These are phyloP conservation scores for Percopsis transmontana DNA, from an alignment of 2,113 vertebrate genomes.

Conservation along the genomic window DNA sequence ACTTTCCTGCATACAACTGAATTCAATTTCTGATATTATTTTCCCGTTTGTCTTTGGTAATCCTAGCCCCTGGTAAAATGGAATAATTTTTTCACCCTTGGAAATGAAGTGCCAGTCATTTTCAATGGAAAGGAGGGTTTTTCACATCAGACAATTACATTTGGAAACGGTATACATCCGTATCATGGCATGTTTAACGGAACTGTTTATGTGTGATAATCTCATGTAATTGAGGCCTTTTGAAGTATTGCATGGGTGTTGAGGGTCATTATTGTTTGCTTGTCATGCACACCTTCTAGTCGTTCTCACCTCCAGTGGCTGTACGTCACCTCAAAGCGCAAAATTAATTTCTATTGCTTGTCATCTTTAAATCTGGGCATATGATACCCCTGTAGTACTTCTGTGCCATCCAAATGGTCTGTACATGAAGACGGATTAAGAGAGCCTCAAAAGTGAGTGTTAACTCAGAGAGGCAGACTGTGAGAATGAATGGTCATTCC, in stretches of 20 bases:
- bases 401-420: slow-evolving; percentile 26
- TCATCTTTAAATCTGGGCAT: slow-evolving; percentile 34
- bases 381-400: slow-evolving; percentile 42
- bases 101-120: slow-evolving; percentile 45
- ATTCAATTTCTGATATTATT: slow-evolving; percentile 34
- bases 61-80: slow-evolving; percentile 58
- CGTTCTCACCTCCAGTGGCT: slow-evolving; percentile 33
- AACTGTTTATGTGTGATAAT: slow-evolving; percentile 66
- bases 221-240: slow-evolving; percentile 65
- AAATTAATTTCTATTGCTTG: slow-evolving; percentile 32
- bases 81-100: slow-evolving; percentile 42
- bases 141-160: slow-evolving; percentile 46
- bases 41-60: slow-evolving; percentile 43
- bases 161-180: slow-evolving; percentile 56
- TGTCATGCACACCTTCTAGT: slow-evolving; percentile 59
- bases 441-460: too few species aligned
- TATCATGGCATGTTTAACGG: slow-evolving; percentile 59
- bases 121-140: slow-evolving; percentile 46
- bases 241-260: slow-evolving; percentile 53
- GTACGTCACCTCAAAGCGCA: slow-evolving; percentile 29
- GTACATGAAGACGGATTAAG: slow-evolving; percentile 25
- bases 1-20: slow-evolving; percentile 31
- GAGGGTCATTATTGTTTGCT: slow-evolving; percentile 52
- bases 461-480: slow-evolving; percentile 17
- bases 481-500: slow-evolving; percentile 31